Evolutionary conservation across 2,888 invertebrate species (phyloP), one percentile per base, ranked within the genome.

Genomic region (Mellilla xanthometata): DNA sequence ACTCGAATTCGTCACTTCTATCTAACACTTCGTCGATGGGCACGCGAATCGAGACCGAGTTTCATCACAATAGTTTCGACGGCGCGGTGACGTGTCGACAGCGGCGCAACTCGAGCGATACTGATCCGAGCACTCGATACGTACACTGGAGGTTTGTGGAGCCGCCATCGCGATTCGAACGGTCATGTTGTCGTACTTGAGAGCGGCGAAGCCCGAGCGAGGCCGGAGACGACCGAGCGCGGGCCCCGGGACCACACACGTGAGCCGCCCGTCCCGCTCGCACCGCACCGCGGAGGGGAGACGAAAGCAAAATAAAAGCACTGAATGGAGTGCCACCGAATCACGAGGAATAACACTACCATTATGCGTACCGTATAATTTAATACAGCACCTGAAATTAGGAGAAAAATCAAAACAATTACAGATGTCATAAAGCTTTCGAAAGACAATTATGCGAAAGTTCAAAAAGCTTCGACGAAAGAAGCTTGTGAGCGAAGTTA

Each of bases 131-230:
- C 62, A 64, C 71, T 68, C 75, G 68, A 70, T 70, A 74, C 67
- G 75, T 72, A 74, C 67, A 83, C 81, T 79, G 85, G 63, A 75
- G 85, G 86, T 88, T 89, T 87, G 84, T 86, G 69, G 76, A 81
- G 82, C 89, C 87, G 90, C 90, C 90, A 90, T 90, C 75, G 84
- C 83, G 81, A 76, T 88, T 87, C 76, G 77, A 73, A 68, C 77
- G 75, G 79, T 81, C 79, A 84, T 81, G 86, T 86, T 88, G 88
- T 79, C 87, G 80, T 74, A 81, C 81, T 83, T 85, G 64, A 62
- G 55, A 49, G 65, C 87, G 88, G 77, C 62, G 52, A 51, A 54
- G 49, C 45, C 75, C 90, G 90, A 89, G 59, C 44, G 48, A 40
- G 51, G 50, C 54, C 89, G 90, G 65, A 72, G 64, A 67, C 41